Base-by-base conservation (phyloP, 2,113 vertebrate genomes). In the Tinamus guttatus region DNA sequence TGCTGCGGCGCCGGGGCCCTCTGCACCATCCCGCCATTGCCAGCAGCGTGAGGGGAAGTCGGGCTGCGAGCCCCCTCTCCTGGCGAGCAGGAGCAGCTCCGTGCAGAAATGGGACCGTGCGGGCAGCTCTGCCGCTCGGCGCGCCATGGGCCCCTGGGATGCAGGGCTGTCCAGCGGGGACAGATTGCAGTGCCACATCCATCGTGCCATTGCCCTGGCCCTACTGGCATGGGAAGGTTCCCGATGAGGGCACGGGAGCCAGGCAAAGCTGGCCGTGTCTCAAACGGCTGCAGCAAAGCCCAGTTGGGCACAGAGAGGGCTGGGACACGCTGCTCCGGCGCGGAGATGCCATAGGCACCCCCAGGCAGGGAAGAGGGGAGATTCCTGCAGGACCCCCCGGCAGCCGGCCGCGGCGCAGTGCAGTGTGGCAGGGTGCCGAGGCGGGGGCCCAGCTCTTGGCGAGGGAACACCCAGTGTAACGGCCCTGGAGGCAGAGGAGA, bases 51-150 rank as follows among this genome's bases (percentile, higher is more conserved):
- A 12, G 32, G 45, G 56, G 45, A 54, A 81, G 62, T 56, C 79
- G 82, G 45, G 62, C 94, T 85, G 59, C 87, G 89, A 96, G 95
- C 95, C 93, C 95, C 95, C 90, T 92, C 95, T 95, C 94, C 95
- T 80, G 95, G 95, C 89, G 82, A 27, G 71, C 58, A 18, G 67
- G 34, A 82, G 93, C 79, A 94, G 93, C 85, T 58, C 74, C 47
- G 60, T 5, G 91, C 88, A 10, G 63, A 15, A 62, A 36, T 0
- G 21, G 51, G 69, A 21, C 30, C 8, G 51, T 25, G 5, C 5
- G 12, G 24, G 36, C 11, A 4, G 21, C 4, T 7, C 9, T 22
- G 15, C 70, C 41, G 8, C 52, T 7, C 11, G 2, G n/a, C 27
- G 13, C 19, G 12, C 18, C 34, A 11, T 14, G 28, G 22, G 60